Conservation (phyloP, 2,113 vertebrate species). For the Elachura formosa region DNA sequence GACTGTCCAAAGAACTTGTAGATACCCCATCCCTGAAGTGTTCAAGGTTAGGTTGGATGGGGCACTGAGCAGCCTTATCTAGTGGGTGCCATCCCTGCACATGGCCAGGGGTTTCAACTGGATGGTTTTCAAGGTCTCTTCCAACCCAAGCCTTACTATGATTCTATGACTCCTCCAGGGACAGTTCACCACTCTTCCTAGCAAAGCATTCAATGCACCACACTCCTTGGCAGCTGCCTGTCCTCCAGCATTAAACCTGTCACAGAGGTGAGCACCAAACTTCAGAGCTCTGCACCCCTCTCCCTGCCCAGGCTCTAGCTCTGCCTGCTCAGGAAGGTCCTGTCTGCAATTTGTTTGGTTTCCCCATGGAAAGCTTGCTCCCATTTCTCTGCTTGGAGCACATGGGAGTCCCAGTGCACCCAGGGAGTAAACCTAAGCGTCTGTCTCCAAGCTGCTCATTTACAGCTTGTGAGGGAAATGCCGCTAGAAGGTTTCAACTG, state of each 20-base stretch:
- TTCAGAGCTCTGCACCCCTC: background rate
- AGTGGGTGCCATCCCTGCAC: background rate
- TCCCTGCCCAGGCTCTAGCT: background rate
- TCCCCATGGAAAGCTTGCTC: background rate
- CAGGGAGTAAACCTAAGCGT: background rate
- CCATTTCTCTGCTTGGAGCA: background rate
- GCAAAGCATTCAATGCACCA: fast-evolving
- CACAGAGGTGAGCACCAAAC: fast-evolving
- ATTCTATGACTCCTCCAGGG: background rate
- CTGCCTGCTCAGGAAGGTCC: background rate
- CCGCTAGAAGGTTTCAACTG: background rate
- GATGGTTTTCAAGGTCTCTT: background rate
- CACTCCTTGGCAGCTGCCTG: background rate
- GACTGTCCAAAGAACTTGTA: background rate
- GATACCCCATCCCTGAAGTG: background rate
- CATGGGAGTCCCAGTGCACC: background rate
- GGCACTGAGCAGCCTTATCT: background rate
- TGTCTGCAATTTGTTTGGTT: background rate
- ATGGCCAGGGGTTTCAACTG: background rate
- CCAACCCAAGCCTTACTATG: background rate
- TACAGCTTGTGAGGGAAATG: background rate
- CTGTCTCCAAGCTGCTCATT: constrained; percentile 49
- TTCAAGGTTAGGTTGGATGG: background rate
- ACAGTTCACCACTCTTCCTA: background rate
- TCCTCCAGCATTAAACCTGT: fast-evolving